phyloP scores from a whole-genome alignment of 2,797 vertebrate genomes.

The Graptemys geographica region DNA sequence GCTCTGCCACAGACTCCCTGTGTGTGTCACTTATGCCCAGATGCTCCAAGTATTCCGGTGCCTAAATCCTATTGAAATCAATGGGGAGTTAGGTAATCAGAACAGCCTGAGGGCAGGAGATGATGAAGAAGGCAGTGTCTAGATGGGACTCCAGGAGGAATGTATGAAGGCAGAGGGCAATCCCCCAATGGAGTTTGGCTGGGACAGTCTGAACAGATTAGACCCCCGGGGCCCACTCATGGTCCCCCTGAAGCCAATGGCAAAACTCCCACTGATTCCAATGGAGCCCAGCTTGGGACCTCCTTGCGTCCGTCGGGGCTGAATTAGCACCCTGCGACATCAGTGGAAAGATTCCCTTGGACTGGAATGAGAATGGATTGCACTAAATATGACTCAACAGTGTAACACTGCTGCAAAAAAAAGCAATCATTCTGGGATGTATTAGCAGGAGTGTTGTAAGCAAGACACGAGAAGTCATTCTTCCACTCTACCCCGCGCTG shows the following conservation, averaged over 20 bases:
- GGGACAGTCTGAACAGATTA: background rate
- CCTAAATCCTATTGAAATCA: background rate
- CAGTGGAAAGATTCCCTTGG: too few relatives aligned
- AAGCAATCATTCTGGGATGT: too few relatives aligned
- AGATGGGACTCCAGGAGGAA: background rate
- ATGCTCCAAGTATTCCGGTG: background rate
- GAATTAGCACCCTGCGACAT: background rate
- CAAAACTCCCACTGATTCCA: background rate
- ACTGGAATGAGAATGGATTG: too few relatives aligned
- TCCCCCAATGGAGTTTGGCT: background rate
- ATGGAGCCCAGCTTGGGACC: background rate
- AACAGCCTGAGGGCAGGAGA: background rate
- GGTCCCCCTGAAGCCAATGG: background rate
- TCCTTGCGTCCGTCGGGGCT: background rate
- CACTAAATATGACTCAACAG: too few relatives aligned
- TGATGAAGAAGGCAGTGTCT: background rate
- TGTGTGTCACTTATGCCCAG: background rate
- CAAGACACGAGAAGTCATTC: too few relatives aligned
- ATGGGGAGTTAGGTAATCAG: background rate
- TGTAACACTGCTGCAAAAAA: too few relatives aligned
- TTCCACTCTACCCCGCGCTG: too few relatives aligned
- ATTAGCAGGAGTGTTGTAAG: too few relatives aligned
- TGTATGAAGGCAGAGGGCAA: background rate
- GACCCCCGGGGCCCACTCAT: background rate
- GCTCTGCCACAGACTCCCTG: background rate